These are phyloP conservation scores for Graptemys geographica DNA, from an alignment of 2,797 vertebrate species.

Conservation along the genomic window DNA sequence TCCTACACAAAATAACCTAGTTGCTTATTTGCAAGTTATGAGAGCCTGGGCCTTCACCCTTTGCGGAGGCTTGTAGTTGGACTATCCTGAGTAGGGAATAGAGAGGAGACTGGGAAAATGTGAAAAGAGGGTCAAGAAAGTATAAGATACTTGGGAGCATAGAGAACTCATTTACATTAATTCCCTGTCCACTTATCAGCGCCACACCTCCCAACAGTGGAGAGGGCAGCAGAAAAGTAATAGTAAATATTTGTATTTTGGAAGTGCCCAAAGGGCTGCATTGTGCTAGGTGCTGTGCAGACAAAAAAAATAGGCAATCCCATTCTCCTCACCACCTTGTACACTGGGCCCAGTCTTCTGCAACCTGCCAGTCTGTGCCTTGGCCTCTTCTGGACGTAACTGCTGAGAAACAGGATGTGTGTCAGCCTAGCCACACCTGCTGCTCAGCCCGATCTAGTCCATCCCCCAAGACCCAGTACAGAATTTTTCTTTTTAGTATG, in stretches of 20 bases:
- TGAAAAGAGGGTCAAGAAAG: neutral
- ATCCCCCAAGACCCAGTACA: neutral
- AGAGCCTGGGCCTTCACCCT: neutral
- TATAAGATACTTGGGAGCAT: neutral
- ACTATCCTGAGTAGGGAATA: no score
- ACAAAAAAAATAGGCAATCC: neutral
- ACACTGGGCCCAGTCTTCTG: neutral
- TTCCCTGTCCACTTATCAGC: no score
- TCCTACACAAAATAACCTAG: neutral
- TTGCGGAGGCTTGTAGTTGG: neutral
- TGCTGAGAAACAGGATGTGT: neutral
- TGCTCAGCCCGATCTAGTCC: neutral
- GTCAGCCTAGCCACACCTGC: neutral
- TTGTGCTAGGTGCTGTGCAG: neutral
- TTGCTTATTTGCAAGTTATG: neutral
- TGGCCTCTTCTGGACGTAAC: neutral
- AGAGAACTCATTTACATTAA: neutral
- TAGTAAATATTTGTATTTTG: neutral
- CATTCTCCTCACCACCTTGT: neutral
- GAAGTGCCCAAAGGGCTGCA: neutral
- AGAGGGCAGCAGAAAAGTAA: neutral
- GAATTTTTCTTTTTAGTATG: neutral
- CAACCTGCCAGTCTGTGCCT: neutral
- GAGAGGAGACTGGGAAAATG: neutral
- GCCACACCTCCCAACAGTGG: neutral